phyloP scores from a whole-genome alignment of 2,888 invertebrate genomes.

The Deroplatys truncata region DNA sequence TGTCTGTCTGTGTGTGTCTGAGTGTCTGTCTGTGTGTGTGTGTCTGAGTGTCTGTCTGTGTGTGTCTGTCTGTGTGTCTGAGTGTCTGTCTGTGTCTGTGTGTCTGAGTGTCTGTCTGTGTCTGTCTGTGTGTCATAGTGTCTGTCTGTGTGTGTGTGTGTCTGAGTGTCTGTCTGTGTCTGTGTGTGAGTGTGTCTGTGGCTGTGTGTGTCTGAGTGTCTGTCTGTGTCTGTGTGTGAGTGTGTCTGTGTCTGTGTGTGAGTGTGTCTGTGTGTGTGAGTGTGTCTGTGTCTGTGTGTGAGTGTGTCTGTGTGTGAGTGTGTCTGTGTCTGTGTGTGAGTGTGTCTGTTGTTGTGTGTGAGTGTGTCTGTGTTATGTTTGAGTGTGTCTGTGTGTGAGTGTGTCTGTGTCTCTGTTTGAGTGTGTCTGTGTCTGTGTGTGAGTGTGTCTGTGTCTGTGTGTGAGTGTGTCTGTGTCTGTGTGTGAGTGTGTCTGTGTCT shows the following conservation, averaged over 20 bases:
- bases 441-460: too few relatives aligned
- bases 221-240: neutral
- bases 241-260: neutral
- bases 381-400: neutral
- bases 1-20: neutral
- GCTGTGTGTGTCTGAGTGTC: too few relatives aligned
- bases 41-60: neutral
- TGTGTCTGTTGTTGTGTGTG: too few relatives aligned
- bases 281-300: neutral
- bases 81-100: neutral
- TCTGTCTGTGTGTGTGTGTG: too few relatives aligned
- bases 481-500: too few relatives aligned
- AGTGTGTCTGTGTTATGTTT: too few relatives aligned
- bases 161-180: neutral
- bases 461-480: too few relatives aligned
- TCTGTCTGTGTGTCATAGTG: too few relatives aligned
- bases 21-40: neutral
- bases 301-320: neutral
- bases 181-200: too few relatives aligned
- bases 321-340: neutral
- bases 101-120: neutral
- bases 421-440: too few relatives aligned
- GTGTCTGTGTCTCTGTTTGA: too few relatives aligned
- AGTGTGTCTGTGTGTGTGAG: neutral
- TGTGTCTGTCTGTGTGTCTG: neutral